Percentiles rank a stretch among this genome's conserved stretches.
These are phyloP conservation scores for Trachelus tabidus DNA, from an alignment of 2,888 invertebrate species.

Conservation along the genomic window DNA sequence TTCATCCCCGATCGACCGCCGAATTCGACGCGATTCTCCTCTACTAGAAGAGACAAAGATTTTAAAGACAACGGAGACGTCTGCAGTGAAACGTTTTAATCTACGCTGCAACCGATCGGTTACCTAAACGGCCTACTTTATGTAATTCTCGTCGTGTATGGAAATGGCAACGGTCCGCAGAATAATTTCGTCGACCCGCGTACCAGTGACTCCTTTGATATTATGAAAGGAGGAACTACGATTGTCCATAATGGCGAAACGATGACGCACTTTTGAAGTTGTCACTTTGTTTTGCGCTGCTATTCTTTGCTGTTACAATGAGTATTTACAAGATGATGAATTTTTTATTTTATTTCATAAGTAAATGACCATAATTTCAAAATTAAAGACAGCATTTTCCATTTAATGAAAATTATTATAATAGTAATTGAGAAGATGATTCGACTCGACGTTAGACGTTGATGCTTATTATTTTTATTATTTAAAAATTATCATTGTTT, in stretches of 20 bases:
- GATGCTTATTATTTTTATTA: too few relatives aligned
- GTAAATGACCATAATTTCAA: background rate
- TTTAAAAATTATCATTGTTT: too few relatives aligned
- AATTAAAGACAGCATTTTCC: background rate
- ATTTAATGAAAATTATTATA: background rate
- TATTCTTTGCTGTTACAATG: too few relatives aligned
- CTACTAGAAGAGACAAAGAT: background rate
- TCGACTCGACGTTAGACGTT: background rate
- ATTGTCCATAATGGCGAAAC: background rate
- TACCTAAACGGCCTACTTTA: conserved; percentile 20
- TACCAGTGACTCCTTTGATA: background rate
- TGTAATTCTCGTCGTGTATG: conserved; percentile 1
- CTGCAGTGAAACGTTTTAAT: conserved; percentile 22
- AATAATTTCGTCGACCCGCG: background rate
- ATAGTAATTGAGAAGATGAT: background rate
- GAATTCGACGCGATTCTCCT: background rate
- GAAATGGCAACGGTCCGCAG: background rate
- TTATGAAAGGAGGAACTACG: background rate
- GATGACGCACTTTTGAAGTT: background rate
- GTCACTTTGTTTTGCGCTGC: background rate
- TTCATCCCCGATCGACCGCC: background rate
- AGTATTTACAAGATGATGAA: too few relatives aligned
- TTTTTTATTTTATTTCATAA: too few relatives aligned
- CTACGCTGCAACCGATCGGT: conserved; percentile 38
- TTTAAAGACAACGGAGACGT: background rate